Percentiles rank a stretch among this genome's conserved stretches.
Conservation (phyloP, 2,797 vertebrate species). For the Gallinago nigripennis region DNA sequence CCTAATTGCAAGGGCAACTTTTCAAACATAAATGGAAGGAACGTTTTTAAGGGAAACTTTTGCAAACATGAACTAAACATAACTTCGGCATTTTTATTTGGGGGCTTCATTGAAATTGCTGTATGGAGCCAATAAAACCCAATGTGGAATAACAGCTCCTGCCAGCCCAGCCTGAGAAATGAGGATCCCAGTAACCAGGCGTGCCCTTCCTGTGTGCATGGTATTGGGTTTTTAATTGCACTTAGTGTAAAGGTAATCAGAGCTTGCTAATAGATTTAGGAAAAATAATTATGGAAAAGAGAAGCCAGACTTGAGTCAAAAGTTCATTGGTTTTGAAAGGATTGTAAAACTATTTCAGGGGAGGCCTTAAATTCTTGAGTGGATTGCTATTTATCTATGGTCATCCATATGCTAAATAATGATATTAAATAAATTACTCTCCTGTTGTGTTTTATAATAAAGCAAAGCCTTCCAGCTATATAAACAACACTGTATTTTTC, state of each 20-base stretch:
- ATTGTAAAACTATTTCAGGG: slow-evolving; percentile 24
- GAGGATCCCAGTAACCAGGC: neutral
- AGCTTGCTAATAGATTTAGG: neutral
- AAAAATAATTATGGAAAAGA: slow-evolving; percentile 1
- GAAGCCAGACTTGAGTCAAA: neutral
- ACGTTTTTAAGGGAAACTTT: neutral
- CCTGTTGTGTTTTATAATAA: slow-evolving; percentile 55
- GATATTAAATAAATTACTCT: slow-evolving; percentile 49
- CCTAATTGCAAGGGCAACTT: neutral
- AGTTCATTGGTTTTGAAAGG: neutral
- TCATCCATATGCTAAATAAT: slow-evolving; percentile 52
- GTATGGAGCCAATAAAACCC: neutral
- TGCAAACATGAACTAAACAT: neutral
- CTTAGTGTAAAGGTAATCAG: neutral
- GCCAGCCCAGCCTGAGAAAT: neutral
- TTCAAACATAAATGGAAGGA: neutral
- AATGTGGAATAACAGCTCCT: neutral
- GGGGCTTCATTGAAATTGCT: neutral
- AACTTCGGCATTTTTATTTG: neutral
- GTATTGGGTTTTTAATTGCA: neutral
- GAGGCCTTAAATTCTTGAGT: slow-evolving; percentile 26
- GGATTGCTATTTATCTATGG: slow-evolving; percentile 21
- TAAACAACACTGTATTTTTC: slow-evolving; percentile 38
- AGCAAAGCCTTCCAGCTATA: slow-evolving; percentile 27
- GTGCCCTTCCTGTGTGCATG: neutral